A percentile compares a stretch with the other conserved stretches of the same genome.
Evolutionary conservation across 1,140 invertebrate species (phyloP).

Genomic region (Hetaerina americana): DNA sequence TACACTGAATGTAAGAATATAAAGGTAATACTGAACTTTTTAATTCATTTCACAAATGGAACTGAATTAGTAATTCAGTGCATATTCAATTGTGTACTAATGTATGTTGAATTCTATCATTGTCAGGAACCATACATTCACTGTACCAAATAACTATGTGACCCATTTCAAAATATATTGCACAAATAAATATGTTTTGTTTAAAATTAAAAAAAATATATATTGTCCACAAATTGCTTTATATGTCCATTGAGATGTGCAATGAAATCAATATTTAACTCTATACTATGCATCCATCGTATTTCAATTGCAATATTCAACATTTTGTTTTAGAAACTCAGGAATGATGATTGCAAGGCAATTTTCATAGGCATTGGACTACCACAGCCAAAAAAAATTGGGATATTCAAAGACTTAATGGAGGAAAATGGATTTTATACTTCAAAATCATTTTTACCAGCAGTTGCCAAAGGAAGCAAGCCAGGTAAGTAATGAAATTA

Average conservation of each 20-base stretch:
- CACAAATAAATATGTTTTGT: too few species aligned
- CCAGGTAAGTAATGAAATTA: conserved; percentile 38
- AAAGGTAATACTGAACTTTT: too few species aligned
- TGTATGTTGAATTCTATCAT: too few species aligned
- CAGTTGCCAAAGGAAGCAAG: conserved; percentile 79
- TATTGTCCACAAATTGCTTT: not conserved
- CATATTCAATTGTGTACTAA: too few species aligned
- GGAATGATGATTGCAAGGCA: conserved; percentile 54
- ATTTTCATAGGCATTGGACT: conserved; percentile 91
- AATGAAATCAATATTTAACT: not conserved
- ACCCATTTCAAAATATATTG: too few species aligned
- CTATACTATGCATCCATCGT: not conserved
- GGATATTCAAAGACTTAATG: conserved; percentile 68
- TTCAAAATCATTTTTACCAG: conserved; percentile 86
- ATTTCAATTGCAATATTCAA: conserved; percentile 3
- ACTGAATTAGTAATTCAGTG: too few species aligned
- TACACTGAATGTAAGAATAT: too few species aligned
- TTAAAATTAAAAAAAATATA: too few species aligned
- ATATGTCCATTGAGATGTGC: too few species aligned
- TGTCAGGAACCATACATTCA: too few species aligned
- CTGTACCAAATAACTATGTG: too few species aligned
- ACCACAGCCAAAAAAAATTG: conserved; percentile 71
- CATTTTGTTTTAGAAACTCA: conserved; percentile 41
- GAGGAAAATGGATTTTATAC: conserved; percentile 82
- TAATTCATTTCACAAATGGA: too few species aligned